Percentiles rank a stretch among this genome's conserved stretches.
Evolutionary conservation across 2,888 invertebrate genomes (phyloP).

Genomic region (Salpingus planirostris): DNA sequence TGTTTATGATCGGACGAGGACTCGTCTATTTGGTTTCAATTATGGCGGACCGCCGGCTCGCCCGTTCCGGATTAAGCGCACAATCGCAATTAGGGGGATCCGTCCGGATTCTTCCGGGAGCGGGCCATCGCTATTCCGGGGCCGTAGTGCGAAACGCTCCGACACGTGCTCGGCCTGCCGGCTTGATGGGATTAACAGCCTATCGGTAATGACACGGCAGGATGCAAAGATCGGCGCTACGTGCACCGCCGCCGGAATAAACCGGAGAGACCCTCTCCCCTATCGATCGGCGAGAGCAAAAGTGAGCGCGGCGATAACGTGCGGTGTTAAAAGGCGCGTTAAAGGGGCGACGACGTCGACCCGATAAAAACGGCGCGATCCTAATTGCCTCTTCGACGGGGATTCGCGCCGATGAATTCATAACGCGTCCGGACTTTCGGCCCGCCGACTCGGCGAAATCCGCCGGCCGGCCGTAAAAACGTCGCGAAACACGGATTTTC

Average conservation of each 20-base stretch:
- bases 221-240: slow-evolving; percentile 31
- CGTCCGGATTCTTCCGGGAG: slow-evolving; percentile 27
- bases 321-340: slow-evolving; percentile 26
- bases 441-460: no score
- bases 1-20: no score
- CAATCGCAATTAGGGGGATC: slow-evolving; percentile 23
- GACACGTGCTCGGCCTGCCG: slow-evolving; percentile 30
- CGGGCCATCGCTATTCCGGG: slow-evolving; percentile 23
- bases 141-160: slow-evolving; percentile 25
- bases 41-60: neutral
- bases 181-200: slow-evolving; percentile 31
- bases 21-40: no score
- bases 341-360: slow-evolving; percentile 27
- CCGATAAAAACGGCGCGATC: slow-evolving; percentile 27
- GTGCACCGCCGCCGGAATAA: slow-evolving; percentile 19
- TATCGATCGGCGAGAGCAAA: slow-evolving; percentile 15
- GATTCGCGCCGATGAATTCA: no score
- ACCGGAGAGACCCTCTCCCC: slow-evolving; percentile 21
- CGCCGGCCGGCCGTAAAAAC: no score
- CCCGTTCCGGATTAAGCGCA: slow-evolving; percentile 22
- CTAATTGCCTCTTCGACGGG: slow-evolving; percentile 26
- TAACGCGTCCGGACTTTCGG: no score
- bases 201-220: slow-evolving; percentile 31
- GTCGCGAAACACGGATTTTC: no score
- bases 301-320: slow-evolving; percentile 24